Evolutionary conservation across 2,888 invertebrate genomes (phyloP).

Genomic region (Ametastegia equiseti): DNA sequence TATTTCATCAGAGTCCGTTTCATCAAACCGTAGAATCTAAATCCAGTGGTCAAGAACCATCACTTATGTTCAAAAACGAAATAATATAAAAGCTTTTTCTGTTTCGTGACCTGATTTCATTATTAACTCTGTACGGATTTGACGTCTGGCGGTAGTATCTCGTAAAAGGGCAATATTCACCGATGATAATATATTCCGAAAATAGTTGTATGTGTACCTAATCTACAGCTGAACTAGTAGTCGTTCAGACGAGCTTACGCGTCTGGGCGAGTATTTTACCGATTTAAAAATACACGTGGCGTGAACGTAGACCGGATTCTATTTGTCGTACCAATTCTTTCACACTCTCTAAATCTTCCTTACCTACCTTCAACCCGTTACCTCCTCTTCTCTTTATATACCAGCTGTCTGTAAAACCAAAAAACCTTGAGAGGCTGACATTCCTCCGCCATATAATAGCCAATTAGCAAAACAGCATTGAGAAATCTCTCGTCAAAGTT

Average conservation of each 20-base stretch:
- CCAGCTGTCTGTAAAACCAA: too few species aligned
- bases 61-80: not conserved
- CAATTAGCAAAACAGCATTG: slow-evolving; percentile 7
- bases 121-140: not conserved
- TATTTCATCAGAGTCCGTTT: not conserved
- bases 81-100: not conserved
- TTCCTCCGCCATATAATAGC: slow-evolving; percentile 4
- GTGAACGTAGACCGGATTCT: slow-evolving; percentile 29
- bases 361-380: not conserved
- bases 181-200: slow-evolving; percentile 8
- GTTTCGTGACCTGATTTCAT: not conserved
- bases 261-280: slow-evolving; percentile 24
- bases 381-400: not conserved
- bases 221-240: slow-evolving; percentile 3
- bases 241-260: not conserved
- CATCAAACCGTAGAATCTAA: too few species aligned
- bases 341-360: slow-evolving; percentile 11
- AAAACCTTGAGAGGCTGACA: not conserved
- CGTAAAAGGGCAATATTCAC: not conserved
- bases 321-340: slow-evolving; percentile 24
- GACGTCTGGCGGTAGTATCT: not conserved
- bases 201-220: not conserved
- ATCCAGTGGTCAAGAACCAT: too few species aligned
- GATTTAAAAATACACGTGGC: slow-evolving; percentile 29
- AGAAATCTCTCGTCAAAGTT: slow-evolving; percentile 12